These are phyloP conservation scores for Kradibia gibbosae DNA, from an alignment of 1,140 invertebrate species.

Conservation along the genomic window DNA sequence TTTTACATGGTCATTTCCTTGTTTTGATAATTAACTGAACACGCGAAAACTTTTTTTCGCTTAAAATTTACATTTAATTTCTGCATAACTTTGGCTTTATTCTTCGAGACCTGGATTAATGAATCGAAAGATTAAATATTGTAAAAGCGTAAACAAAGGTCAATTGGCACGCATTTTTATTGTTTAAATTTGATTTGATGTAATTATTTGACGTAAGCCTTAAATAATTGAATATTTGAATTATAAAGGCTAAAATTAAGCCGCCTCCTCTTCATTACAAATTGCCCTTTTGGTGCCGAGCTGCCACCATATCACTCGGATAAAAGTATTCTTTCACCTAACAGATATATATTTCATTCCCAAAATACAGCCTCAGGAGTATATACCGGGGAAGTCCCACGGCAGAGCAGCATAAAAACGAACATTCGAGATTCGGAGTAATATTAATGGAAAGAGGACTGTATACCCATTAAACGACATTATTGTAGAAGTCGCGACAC, in stretches of 20 bases:
- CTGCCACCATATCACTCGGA: not conserved
- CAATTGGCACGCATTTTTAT: no score
- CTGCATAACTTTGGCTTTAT: no score
- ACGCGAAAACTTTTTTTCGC: not conserved
- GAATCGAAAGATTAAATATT: not conserved
- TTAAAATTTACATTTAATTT: not conserved
- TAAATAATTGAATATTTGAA: not conserved
- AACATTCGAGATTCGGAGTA: constrained; percentile 20
- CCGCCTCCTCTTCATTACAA: not conserved
- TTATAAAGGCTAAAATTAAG: not conserved
- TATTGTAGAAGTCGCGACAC: constrained; percentile 10
- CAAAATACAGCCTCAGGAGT: constrained; percentile 32
- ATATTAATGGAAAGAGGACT: not conserved
- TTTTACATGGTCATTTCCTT: not conserved
- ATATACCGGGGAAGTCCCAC: not conserved
- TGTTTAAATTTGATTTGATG: no score
- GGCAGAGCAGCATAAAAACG: constrained; percentile 2
- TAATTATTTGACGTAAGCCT: no score
- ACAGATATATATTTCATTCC: constrained; percentile 7
- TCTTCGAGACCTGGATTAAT: not conserved
- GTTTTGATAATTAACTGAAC: not conserved
- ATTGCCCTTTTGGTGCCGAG: not conserved
- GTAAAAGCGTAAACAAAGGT: not conserved
- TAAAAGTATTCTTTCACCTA: constrained; percentile 4
- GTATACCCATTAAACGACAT: constrained; percentile 19